Conservation (phyloP, 2,888 invertebrate species). For the Oscheius sp. region DNA sequence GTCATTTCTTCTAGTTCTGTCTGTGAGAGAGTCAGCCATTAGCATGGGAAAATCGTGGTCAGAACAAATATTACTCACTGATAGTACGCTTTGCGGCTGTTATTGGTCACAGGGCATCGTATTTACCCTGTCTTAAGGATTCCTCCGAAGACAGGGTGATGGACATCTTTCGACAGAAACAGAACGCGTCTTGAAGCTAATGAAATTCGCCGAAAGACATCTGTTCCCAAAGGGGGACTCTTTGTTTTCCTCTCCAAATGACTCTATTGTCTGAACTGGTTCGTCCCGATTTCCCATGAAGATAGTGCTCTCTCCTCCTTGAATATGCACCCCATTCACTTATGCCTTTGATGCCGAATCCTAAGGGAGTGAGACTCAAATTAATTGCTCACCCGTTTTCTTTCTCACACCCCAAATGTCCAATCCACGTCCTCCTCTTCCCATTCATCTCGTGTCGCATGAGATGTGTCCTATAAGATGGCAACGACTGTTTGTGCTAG, state of each 20-base stretch:
- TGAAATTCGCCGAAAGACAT: conserved; percentile 8
- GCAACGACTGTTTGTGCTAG: neutral
- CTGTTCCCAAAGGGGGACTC: neutral
- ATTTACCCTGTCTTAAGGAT: neutral
- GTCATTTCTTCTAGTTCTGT: neutral
- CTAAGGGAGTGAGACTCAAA: neutral
- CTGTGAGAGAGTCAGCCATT: conserved; percentile 1
- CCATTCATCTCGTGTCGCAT: conserved; percentile 10
- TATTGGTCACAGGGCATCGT: neutral
- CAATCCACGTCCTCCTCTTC: neutral
- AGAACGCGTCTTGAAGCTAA: conserved; percentile 18
- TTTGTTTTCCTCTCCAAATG: neutral
- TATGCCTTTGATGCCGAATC: neutral
- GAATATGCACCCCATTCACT: neutral
- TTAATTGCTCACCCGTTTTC: conserved; percentile 5
- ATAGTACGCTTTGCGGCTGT: neutral
- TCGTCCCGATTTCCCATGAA: neutral
- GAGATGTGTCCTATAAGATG: conserved; percentile 7
- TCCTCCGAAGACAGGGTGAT: neutral
- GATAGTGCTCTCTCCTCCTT: neutral
- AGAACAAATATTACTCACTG: conserved; percentile 13
- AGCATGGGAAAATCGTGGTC: neutral
- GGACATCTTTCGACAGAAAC: neutral
- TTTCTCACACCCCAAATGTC: neutral
- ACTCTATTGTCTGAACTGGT: neutral